These are phyloP conservation scores for Conger conger DNA, from an alignment of 2,113 vertebrate species.

Conservation along the genomic window DNA sequence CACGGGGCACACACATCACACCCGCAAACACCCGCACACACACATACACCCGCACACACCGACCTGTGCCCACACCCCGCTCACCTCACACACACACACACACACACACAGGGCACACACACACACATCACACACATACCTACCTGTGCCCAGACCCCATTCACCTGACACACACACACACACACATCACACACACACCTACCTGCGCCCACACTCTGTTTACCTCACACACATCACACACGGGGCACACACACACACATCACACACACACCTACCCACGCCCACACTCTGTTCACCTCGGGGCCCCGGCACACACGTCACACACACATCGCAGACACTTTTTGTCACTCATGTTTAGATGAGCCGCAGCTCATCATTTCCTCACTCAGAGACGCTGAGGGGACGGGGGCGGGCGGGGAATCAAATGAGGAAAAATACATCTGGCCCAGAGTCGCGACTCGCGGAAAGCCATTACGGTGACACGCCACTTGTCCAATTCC, in stretches of 20 bases:
- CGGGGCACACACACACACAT: not conserved
- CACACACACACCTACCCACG: not conserved
- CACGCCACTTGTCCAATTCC: slow-evolving; percentile 25
- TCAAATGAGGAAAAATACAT: slow-evolving; percentile 19
- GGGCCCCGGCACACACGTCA: too few relatives aligned
- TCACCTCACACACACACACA: not conserved
- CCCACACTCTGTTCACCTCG: too few relatives aligned
- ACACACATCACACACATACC: slow-evolving; percentile 3
- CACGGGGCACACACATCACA: not conserved
- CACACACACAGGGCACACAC: not conserved
- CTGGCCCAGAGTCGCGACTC: slow-evolving; percentile 20
- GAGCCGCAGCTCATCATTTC: slow-evolving; percentile 11
- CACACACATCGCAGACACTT: not conserved
- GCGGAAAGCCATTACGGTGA: slow-evolving; percentile 33
- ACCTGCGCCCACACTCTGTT: too few relatives aligned
- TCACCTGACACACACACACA: too few relatives aligned
- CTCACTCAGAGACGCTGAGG: not conserved
- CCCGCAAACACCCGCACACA: not conserved
- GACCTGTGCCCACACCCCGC: not conserved
- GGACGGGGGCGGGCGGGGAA: slow-evolving; percentile 19
- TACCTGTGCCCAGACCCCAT: not conserved
- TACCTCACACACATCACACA: not conserved
- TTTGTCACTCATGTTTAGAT: slow-evolving; percentile 4
- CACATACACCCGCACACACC: slow-evolving; percentile 5
- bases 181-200: too few relatives aligned